These are phyloP conservation scores for Apolygus lucorum DNA, from an alignment of 1,140 invertebrate species.

Conservation along the genomic window DNA sequence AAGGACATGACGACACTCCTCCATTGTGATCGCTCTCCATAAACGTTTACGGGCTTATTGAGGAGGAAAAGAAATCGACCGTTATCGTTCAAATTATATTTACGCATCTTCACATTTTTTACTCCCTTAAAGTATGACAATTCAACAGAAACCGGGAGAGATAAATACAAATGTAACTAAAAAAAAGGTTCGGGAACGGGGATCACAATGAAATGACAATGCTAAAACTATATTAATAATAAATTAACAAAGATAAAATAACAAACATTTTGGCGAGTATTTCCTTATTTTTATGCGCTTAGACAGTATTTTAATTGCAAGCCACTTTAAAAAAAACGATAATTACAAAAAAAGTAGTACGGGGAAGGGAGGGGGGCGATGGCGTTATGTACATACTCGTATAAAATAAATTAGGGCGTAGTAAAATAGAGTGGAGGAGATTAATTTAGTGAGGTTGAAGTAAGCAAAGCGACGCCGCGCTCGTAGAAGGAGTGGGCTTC, in stretches of 20 bases:
- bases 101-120: no score
- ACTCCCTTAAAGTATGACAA: no score
- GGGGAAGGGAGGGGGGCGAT: background rate
- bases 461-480: slow-evolving; percentile 88
- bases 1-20: no score
- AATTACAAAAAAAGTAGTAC: background rate
- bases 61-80: no score
- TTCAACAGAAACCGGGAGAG: no score
- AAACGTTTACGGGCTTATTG: no score
- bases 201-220: background rate
- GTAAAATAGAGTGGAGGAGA: background rate
- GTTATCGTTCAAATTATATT: no score
- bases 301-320: background rate
- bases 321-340: background rate
- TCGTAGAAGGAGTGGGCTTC: slow-evolving; percentile 93
- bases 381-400: background rate
- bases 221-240: background rate
- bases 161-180: no score
- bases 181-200: no score
- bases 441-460: slow-evolving; percentile 83
- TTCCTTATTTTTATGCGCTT: background rate
- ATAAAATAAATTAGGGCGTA: background rate
- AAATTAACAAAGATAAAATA: background rate
- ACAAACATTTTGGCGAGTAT: background rate
- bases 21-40: no score